phyloP scores from a whole-genome alignment of 23 tunicate species.

The Oikopleura albicans region DNA sequence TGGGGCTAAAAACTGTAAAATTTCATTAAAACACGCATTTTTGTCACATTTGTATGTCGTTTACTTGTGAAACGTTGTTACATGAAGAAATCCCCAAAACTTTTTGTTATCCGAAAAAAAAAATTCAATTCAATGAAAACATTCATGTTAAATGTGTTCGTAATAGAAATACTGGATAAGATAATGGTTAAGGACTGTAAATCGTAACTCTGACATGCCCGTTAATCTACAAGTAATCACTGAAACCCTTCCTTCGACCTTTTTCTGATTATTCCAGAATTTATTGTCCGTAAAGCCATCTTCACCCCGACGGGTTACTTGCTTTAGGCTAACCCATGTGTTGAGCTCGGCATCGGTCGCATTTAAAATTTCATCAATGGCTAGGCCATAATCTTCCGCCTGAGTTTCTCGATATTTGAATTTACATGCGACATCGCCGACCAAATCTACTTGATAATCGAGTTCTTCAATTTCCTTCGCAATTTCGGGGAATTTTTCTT shows the following conservation, averaged over 20 bases:
- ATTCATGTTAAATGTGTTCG: too few species aligned
- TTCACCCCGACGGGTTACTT: background rate
- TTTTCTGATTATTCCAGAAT: constrained; percentile 6
- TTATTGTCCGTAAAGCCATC: background rate
- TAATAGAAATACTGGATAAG: too few species aligned
- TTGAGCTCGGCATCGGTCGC: constrained; percentile 4
- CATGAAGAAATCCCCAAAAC: too few species aligned
- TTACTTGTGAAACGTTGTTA: too few species aligned
- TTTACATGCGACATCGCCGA: constrained; percentile 3
- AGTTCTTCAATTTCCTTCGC: background rate
- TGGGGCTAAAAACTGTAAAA: too few species aligned
- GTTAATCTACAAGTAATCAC: too few species aligned
- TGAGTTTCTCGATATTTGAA: background rate
- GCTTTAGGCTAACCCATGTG: background rate
- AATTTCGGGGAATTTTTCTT: constrained; percentile 15
- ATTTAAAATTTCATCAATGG: background rate
- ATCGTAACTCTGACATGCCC: too few species aligned
- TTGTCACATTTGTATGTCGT: too few species aligned
- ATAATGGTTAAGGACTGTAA: too few species aligned
- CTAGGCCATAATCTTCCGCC: background rate
- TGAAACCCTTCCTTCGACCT: background rate
- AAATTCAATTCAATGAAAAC: too few species aligned
- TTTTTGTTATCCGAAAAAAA: too few species aligned
- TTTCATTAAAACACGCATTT: too few species aligned
- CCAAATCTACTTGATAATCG: constrained; percentile 8